Conservation (phyloP, 2,888 invertebrate species). For the Punctoribates punctum region DNA sequence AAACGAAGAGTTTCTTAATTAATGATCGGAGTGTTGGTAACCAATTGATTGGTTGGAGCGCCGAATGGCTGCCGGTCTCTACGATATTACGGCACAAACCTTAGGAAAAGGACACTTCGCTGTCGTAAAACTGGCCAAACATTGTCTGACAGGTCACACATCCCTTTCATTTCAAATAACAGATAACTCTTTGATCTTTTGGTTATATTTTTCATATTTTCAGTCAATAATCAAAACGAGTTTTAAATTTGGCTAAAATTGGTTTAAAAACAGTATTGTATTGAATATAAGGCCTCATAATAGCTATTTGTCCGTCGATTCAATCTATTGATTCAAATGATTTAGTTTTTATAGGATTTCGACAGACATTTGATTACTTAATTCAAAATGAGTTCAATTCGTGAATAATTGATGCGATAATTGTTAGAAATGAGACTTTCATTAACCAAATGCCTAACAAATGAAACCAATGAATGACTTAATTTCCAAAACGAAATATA, state of each 20-base stretch:
- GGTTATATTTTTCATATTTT: neutral
- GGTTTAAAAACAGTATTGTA: too few species aligned
- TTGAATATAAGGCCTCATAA: neutral
- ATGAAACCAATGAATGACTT: slow-evolving; percentile 73
- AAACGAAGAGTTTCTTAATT: too few species aligned
- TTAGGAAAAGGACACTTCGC: slow-evolving; percentile 98
- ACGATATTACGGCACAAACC: slow-evolving; percentile 91
- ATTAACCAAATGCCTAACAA: neutral
- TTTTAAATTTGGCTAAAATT: too few species aligned
- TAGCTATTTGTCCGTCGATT: too few species aligned
- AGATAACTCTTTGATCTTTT: slow-evolving; percentile 46
- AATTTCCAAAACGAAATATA: neutral
- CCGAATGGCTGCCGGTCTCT: slow-evolving; percentile 69
- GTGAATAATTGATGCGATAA: neutral
- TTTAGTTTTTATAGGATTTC: too few species aligned
- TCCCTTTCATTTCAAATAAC: neutral
- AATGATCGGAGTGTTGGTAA: neutral
- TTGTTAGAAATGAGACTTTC: neutral
- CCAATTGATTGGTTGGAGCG: neutral
- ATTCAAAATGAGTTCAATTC: too few species aligned
- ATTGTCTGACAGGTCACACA: slow-evolving; percentile 94
- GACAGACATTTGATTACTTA: too few species aligned
- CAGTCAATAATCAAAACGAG: too few species aligned
- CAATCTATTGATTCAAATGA: too few species aligned
- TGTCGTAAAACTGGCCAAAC: slow-evolving; percentile 92